These are phyloP conservation scores for Medauroidea extradentata DNA, from an alignment of 1,140 invertebrate genomes.

Conservation along the genomic window DNA sequence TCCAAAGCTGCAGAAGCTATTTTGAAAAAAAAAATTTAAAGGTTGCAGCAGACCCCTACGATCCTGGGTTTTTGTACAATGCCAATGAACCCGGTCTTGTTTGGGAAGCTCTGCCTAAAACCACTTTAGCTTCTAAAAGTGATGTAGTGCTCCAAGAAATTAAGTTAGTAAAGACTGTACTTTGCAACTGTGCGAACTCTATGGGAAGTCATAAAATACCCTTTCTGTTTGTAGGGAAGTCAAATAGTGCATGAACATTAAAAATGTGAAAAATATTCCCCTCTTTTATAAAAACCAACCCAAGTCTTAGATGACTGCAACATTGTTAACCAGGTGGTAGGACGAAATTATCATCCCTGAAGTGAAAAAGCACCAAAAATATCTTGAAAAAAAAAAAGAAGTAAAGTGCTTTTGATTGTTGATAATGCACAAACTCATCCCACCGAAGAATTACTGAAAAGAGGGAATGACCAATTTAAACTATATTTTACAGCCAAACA, in stretches of 20 bases:
- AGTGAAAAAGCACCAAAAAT: slow-evolving; percentile 23
- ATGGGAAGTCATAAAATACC: slow-evolving; percentile 35
- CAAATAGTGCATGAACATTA: slow-evolving; percentile 25
- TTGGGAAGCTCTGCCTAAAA: slow-evolving; percentile 38
- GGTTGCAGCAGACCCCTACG: background rate
- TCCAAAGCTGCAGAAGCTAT: background rate
- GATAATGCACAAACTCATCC: slow-evolving; percentile 45
- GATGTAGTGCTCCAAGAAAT: slow-evolving; percentile 34
- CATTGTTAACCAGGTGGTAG: slow-evolving; percentile 33
- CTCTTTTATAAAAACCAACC: background rate
- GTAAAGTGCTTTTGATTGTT: slow-evolving; percentile 41
- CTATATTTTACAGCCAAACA: slow-evolving; percentile 45
- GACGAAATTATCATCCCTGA: slow-evolving; percentile 29
- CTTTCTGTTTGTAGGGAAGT: slow-evolving; percentile 31
- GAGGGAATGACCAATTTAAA: slow-evolving; percentile 13
- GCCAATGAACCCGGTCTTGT: slow-evolving; percentile 40
- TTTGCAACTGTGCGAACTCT: slow-evolving; percentile 38
- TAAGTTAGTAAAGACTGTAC: slow-evolving; percentile 38
- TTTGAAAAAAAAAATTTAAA: background rate
- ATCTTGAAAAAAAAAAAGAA: slow-evolving; percentile 21
- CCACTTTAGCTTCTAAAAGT: slow-evolving; percentile 31
- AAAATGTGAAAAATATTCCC: slow-evolving; percentile 15
- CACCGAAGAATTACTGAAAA: slow-evolving; percentile 17
- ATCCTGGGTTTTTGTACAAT: slow-evolving; percentile 33
- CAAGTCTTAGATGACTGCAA: slow-evolving; percentile 27